Base-by-base conservation (phyloP, 2,888 invertebrate species). In the Acleris sparsana region DNA sequence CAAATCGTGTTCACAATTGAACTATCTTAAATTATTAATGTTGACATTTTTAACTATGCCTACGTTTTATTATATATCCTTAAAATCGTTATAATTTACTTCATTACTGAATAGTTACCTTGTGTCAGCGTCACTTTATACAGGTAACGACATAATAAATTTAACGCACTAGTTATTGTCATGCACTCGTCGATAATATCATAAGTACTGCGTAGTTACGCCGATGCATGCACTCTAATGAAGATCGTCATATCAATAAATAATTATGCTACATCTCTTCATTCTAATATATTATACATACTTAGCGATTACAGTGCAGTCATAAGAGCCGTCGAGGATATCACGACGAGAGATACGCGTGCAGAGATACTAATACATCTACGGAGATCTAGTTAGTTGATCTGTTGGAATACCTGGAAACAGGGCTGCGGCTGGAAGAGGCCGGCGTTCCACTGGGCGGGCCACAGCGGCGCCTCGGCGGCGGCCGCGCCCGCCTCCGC, bases 371-470 rank as follows among this genome's bases (percentile, higher is more conserved):
- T 62, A 67, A 43, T 57, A 65, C 44, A 25, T 53, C 69, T 77
- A 80, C 82, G 82, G 75, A 75, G 78, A 77, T 82, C 84, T 87
- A 89, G 80, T 86, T 87, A 93, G 88, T 93, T 93, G 85, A 90
- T 93, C 84, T 93, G 93, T 86, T 93, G 93, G 86, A 91, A 93
- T 93, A 93, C 93, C 93, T 93, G 93, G 80, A 88, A 93, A 84
- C 93, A 93, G 74, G 93, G 88, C 75, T 90, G 93, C 68, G 92
- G 90, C 79, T 83, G 90, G 81, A 93, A 93, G 13, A 93, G 84
- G 68, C 82, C 77, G 65, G 89, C 78, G 73, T 84, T 87, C 87
- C 91, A 90, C 71, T 92, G 89, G 44, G 80, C 87, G 44, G 88
- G 88, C 92, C 91, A 91, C 68, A 89, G 78, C 65, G 88, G 81